Evolutionary conservation across 1,140 invertebrate species (phyloP), one percentile per base, ranked within the genome.

Genomic region (Brachionus angularis): DNA sequence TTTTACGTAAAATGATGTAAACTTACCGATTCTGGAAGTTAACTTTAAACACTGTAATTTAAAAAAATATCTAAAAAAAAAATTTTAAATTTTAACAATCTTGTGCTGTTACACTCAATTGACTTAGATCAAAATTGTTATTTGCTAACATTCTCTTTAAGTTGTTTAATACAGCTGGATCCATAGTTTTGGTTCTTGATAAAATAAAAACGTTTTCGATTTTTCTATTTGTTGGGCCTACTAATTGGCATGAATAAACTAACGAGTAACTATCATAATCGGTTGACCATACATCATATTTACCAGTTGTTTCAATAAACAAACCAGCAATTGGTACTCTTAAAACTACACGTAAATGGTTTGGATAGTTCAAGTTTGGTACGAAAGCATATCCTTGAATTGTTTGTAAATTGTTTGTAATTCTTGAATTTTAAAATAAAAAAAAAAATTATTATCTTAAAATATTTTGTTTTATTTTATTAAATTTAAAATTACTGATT

Each of bases 141-240:
- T 3, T 25, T 23, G 39, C 44, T 10, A 67, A 42, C 62, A 67
- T 46, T 29, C 8, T 46, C 27, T 67, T 67, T 14, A 67, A 18
- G 3, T 31, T 16, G 14, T 47, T 18, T 21, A 67, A 23, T 23
- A 67, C 23, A 50, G 18, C 12, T 21, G 23, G 29, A 5, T 46
- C n/a, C 1, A 67, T n/a, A 33, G 62, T 67, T 67, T 31, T 67
- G 8, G 42, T 31, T 33, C 62, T n/a, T 1, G 62, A 67, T 10
- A 67, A 27, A 47, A 67, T 67, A 16, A 46, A 67, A 50, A 67
- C 62, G 14, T 67, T 67, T 36, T 67, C 62, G 3, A 67, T 18
- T 50, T 67, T 67, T 29, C 1, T 46, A 12, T 50, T 50, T n/a
- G 31, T 67, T 31, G 18, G 31, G 34, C 39, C 39, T 34, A 46